Base-by-base conservation (phyloP, 2,797 vertebrate genomes). In the Moxostoma hubbsi region DNA sequence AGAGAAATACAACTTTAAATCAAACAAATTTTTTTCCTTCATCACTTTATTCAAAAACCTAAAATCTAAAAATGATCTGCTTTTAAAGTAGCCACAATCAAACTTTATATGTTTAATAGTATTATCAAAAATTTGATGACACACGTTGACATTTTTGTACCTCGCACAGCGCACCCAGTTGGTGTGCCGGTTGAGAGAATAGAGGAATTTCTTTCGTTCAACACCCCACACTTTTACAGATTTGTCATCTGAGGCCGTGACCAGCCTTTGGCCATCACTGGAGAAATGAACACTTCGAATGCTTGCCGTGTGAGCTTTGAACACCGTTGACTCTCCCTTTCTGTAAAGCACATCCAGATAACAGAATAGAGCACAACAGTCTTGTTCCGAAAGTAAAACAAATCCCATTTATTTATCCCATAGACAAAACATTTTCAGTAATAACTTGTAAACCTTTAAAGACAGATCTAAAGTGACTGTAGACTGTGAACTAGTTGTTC, bases 81-180 rank as follows among this genome's bases (percentile, higher is more conserved):
- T 24, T 24, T 2, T 24, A 24, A 24, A 24, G 24, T 24, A 24
- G 24, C 24, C 24, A 24, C 24, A 24, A 24, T 24, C 24, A 24
- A 24, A 24, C 1, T 24, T 1, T 24, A 24, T 24, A 24, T 24
- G 24, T 24, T 24, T 24, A 24, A 24, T 2, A 24, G 24, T 24
- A 24, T 24, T 24, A 24, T 24, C 24, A 24, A 24, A 24, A 3
- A 67, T 24, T 1, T 24, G 24, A 24, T 70, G 53, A 66, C 10
- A 15, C 16, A 5, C 9, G 46, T 24, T 24, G 2, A 7, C 36
- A 24, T 24, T 24, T 24, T 16, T 5, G 3, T 94, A 99, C 98
- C 93, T 97, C 85, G 97, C 97, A 89, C 95, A 96, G 88, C 93
- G 91, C n/a, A 97, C 97, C 96, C 96, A 97, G 85, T 95, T 95